These are phyloP conservation scores for Cryptocheilus praepositus DNA, from an alignment of 2,888 invertebrate genomes.

Conservation along the genomic window DNA sequence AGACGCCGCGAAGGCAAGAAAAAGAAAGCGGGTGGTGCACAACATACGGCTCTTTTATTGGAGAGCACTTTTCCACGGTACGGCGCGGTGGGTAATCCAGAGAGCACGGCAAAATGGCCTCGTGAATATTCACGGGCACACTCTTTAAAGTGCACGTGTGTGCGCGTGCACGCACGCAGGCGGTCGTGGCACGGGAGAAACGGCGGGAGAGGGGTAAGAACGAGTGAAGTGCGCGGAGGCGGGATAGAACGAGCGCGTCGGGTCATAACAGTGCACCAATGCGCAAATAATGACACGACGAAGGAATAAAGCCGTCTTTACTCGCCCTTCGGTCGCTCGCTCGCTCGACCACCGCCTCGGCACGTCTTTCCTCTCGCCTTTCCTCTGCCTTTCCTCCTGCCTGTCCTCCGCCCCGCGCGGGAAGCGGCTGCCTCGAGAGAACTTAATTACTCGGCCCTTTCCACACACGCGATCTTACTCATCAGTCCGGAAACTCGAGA, in stretches of 20 bases:
- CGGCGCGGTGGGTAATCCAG: slow-evolving; percentile 49
- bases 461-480: slow-evolving; percentile 71
- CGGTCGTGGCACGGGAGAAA: slow-evolving; percentile 2
- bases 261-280: slow-evolving; percentile 69
- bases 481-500: slow-evolving; percentile 66
- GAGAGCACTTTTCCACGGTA: slow-evolving; percentile 51
- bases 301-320: slow-evolving; percentile 66
- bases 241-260: slow-evolving; percentile 35
- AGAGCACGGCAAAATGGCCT: slow-evolving; percentile 54
- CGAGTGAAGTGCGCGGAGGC: background rate
- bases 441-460: slow-evolving; percentile 70
- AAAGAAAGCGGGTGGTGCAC: background rate
- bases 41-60: slow-evolving; percentile 39
- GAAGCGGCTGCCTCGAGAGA: slow-evolving; percentile 54
- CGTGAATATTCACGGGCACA: slow-evolving; percentile 65
- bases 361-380: too few relatives aligned
- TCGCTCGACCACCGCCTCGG: too few relatives aligned
- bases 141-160: slow-evolving; percentile 21
- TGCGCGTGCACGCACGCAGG: slow-evolving; percentile 9
- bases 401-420: background rate
- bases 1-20: slow-evolving; percentile 12
- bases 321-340: slow-evolving; percentile 36
- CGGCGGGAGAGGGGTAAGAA: background rate
- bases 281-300: slow-evolving; percentile 70
- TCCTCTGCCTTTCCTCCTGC: background rate